Conservation (phyloP, 2,888 invertebrate genomes). For the Heliothis peltigera region DNA sequence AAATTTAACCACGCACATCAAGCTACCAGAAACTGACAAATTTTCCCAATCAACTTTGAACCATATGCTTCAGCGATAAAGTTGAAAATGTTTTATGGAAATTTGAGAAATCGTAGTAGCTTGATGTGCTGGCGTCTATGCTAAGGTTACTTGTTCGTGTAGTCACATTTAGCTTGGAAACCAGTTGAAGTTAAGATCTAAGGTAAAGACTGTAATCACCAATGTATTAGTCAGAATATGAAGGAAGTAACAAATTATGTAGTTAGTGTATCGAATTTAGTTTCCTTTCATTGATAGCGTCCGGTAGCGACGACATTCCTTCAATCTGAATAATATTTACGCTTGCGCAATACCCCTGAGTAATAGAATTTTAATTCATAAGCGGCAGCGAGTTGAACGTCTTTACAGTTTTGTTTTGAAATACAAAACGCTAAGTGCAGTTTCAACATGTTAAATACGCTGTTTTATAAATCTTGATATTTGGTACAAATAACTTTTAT, state of each 20-base stretch:
- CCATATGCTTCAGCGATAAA: no score
- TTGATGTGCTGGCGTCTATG: no score
- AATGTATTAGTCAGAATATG: slow-evolving; percentile 10
- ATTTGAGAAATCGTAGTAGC: no score
- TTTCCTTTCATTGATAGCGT: slow-evolving; percentile 59
- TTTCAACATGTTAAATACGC: no score
- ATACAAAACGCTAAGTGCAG: no score
- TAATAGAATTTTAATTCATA: slow-evolving; percentile 10
- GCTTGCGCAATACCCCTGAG: slow-evolving; percentile 57
- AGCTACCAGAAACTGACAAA: no score
- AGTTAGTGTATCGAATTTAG: slow-evolving; percentile 28
- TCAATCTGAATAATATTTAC: slow-evolving; percentile 69
- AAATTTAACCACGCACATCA: no score
- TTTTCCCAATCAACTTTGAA: no score
- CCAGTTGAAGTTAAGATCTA: slow-evolving; percentile 13
- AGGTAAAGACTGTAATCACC: background rate
- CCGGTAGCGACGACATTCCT: slow-evolving; percentile 60
- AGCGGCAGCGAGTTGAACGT: slow-evolving; percentile 9
- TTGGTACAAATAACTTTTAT: no score
- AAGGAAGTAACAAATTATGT: slow-evolving; percentile 53
- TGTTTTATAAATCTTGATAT: no score
- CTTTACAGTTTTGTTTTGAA: no score
- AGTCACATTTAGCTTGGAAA: background rate
- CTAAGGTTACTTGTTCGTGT: background rate
- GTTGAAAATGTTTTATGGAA: no score